Conservation (phyloP, 2,113 vertebrate species). For the Sardina pilchardus region DNA sequence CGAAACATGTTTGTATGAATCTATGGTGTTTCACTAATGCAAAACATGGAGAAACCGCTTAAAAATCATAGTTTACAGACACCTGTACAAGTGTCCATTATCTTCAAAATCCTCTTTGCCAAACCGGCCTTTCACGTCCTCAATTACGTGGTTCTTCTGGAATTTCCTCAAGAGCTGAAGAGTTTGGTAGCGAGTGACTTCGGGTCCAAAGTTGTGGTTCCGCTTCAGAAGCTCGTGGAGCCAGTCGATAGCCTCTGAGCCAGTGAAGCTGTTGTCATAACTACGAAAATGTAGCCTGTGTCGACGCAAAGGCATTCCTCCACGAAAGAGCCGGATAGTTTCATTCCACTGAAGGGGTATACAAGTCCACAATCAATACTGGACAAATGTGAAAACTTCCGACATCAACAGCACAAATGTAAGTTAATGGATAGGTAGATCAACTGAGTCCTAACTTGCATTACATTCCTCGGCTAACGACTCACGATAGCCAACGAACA, state of each 20-base stretch:
- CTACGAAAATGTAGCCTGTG: constrained; percentile 82
- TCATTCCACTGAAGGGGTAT: constrained; percentile 79
- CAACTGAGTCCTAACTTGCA: not conserved
- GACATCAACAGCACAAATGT: not conserved
- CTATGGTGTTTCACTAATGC: not conserved
- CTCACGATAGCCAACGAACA: not conserved
- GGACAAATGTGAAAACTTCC: not conserved
- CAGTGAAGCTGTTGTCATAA: constrained; percentile 80
- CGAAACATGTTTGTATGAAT: not conserved
- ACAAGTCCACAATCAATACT: not conserved
- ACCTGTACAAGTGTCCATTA: constrained; percentile 81
- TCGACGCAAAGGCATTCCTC: constrained; percentile 77
- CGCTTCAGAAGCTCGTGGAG: constrained; percentile 74
- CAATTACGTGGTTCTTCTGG: constrained; percentile 84
- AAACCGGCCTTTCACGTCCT: constrained; percentile 84
- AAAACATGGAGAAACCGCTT: not conserved
- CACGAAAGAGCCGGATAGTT: constrained; percentile 80
- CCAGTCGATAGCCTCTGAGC: constrained; percentile 78
- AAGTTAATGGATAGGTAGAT: not conserved
- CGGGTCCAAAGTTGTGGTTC: constrained; percentile 84
- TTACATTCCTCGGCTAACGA: not conserved
- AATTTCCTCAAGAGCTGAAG: constrained; percentile 84
- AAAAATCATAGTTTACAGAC: constrained; percentile 12
- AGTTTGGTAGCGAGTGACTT: constrained; percentile 80
- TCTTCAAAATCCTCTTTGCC: constrained; percentile 85